These are phyloP conservation scores for Nesogale talazaci DNA, from an alignment of 2,113 vertebrate genomes.

Conservation along the genomic window DNA sequence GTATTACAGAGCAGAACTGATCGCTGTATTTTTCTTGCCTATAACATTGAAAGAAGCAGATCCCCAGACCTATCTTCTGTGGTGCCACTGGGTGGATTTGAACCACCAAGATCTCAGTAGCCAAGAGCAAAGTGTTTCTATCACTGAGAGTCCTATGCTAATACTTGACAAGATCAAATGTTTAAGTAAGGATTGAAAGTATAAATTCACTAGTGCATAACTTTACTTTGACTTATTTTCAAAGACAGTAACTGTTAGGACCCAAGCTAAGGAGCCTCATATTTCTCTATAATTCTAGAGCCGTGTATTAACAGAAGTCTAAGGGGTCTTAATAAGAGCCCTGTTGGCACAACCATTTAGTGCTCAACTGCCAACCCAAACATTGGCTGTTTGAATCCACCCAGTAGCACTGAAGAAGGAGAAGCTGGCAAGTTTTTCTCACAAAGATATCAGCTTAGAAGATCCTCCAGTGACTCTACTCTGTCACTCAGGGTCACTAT, in stretches of 20 bases:
- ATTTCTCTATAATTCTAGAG: constrained; percentile 45
- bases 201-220: background rate
- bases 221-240: constrained; percentile 62
- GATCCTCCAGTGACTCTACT: too few relatives aligned
- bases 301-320: constrained; percentile 27
- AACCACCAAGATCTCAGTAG: background rate
- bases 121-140: too few relatives aligned
- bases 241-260: constrained; percentile 39
- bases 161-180: background rate
- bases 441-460: too few relatives aligned
- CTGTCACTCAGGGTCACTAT: too few relatives aligned
- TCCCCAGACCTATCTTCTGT: background rate
- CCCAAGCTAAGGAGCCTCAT: background rate
- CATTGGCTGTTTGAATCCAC: too few relatives aligned
- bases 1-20: background rate
- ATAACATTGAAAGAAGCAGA: background rate
- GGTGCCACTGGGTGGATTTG: background rate
- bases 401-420: too few relatives aligned
- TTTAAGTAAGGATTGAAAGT: background rate
- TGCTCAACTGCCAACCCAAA: too few relatives aligned
- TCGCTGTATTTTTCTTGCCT: background rate
- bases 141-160: background rate
- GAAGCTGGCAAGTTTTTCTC: too few relatives aligned
- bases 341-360: too few relatives aligned
- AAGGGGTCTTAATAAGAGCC: background rate